Evolutionary conservation across 2,113 vertebrate genomes (phyloP), one percentile per base, ranked within the genome.

Genomic region (Syngnathus floridae): DNA sequence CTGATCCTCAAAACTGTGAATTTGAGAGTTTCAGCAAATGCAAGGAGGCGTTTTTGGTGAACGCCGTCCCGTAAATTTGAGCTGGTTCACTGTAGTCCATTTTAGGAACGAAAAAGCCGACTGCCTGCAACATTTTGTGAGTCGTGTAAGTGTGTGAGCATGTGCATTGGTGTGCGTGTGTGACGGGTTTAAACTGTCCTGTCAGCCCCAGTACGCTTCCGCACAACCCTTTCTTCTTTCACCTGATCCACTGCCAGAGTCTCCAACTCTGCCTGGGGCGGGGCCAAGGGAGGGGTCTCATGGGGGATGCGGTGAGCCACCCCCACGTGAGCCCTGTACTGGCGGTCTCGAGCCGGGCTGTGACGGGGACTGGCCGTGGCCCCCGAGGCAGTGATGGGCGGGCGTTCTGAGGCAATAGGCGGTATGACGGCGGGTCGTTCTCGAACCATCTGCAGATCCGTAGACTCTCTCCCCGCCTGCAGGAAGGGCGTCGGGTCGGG

Each of bases 401-500:
- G 75, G 26, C 94, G 93, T 17, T 94, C 91, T 0, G 94, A 92
- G 1, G 90, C 76, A 1, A 99, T 99, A 0, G 97, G 97, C 0
- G 96, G 97, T 22, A 98, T 98, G 13, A 97, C 93, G 0, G 94
- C 66, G 0, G 94, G 96, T 76, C 94, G 85, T 73, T 97, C 95
- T 72, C 94, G 93, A 26, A 95, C 63, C 1, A 95, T 84, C 31
- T 96, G 95, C 0, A 91, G 88, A 60, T 97, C 95, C 0, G 90
- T 84, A 0, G 92, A 82, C 3, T 84, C 80, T 61, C 83, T 77
- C 3, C 80, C 82, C 0, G 95, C 93, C 89, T 96, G 82, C 45
- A 98, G 88, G 60, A 99, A 99, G 0, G 97, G 97, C 0, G 95
- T 96, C 59, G 97, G 97, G 76, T 99, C 97, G 0, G 97, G 97